Evolutionary conservation across 2,888 invertebrate genomes (phyloP), one percentile per base, ranked within the genome.

Genomic region (Ecliptopera silaceata): DNA sequence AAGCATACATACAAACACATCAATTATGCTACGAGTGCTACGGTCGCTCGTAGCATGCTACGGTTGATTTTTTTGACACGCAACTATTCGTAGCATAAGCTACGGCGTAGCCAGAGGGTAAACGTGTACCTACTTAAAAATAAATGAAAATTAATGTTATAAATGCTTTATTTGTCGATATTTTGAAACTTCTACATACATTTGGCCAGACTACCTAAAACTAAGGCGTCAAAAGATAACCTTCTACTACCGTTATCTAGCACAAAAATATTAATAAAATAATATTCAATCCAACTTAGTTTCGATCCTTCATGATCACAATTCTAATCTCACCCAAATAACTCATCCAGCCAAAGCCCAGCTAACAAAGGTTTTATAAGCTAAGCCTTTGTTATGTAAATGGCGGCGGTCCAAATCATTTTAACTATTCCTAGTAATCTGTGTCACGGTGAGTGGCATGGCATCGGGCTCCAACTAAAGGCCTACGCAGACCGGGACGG

Each of bases 11-110:
- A 36, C 10, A 42, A 47, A 56, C 46, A 39, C 53, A 59, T 59
- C 31, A 42, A 56, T 56, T 56, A 52, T 49, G 34, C 48, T 56
- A 49, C 44, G 15, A 51, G 29, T 26, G 52, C 52, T 58, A 58
- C 48, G 55, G 39, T 13, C 50, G 42, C 34, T 5, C 51, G 52
- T 59, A 56, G 59, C 56, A 52, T 49, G 56, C 59, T 51, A 54
- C 59, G 54, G 12, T 34, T 29, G 20, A 13, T 39, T 42, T 41
- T n/a, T 39, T 32, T 29, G 34, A 26, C 59, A 59, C 50, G 51
- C 54, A 32, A 57, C 48, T n/a, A 29, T 36, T 51, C 43, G 46
- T 56, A 51, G 49, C 49, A 52, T 5, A 11, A 13, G 50, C 53
- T 58, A 50, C 57, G 57, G 13, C 52, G 57, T 58, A 58, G 58